A percentile compares a stretch with the other conserved stretches of the same genome.
Evolutionary conservation across 2,113 vertebrate species (phyloP).

Genomic region (Riparia riparia): DNA sequence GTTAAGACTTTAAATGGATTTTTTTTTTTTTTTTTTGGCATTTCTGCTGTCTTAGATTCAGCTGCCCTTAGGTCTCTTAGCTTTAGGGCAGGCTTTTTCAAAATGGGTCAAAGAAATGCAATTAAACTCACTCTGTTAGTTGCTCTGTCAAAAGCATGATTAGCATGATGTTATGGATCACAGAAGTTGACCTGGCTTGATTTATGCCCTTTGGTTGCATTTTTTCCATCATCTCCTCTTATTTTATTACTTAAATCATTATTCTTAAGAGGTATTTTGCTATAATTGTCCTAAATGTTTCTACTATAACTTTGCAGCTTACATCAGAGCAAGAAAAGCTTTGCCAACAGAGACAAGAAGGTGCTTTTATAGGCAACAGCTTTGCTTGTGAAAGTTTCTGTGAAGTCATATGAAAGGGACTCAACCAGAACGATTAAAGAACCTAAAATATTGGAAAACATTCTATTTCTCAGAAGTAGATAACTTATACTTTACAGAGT

Average conservation of each 20-base stretch:
- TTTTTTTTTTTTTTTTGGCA: not conserved
- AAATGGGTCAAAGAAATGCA: not conserved
- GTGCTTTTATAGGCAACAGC: not conserved
- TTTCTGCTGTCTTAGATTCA: not conserved
- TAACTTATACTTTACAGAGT: not conserved
- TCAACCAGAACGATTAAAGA: not conserved
- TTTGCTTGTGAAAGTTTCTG: not conserved
- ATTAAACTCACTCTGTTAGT: not conserved
- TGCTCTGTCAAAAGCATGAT: not conserved
- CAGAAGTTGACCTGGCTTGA: not conserved
- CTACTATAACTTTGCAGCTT: not conserved
- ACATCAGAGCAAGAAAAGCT: not conserved
- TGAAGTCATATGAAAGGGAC: not conserved
- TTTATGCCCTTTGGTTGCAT: not conserved
- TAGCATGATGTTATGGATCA: not conserved
- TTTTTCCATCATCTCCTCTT: not conserved
- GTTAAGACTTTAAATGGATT: not conserved
- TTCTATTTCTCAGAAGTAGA: not conserved
- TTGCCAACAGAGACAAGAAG: not conserved
- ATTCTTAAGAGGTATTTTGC: conserved; percentile 5
- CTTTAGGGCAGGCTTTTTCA: not conserved
- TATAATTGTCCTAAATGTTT: conserved; percentile 15
- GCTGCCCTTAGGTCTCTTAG: not conserved
- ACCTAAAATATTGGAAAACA: not conserved
- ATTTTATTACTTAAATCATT: conserved; percentile 8